Conservation (phyloP, 2,797 vertebrate genomes). For the Menidia menidia region DNA sequence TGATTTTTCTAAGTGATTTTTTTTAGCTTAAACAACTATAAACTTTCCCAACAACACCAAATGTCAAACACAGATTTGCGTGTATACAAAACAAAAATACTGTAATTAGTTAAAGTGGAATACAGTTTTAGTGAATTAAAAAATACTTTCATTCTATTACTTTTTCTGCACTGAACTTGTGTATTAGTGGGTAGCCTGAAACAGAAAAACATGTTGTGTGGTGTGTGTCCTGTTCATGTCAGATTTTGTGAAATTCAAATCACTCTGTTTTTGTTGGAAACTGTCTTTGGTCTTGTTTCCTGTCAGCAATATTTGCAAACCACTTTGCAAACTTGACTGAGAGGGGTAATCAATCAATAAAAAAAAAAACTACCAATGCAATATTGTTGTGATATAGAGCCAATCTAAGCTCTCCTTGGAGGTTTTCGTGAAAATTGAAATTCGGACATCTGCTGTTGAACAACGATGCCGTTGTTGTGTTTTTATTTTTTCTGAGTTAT, state of each 20-base stretch:
- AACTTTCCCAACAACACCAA: too few relatives aligned
- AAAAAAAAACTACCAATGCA: background rate
- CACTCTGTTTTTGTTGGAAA: background rate
- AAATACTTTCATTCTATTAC: too few relatives aligned
- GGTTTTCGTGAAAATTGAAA: background rate
- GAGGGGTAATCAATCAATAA: conserved; percentile 5
- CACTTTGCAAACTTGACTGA: background rate
- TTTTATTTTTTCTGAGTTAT: background rate
- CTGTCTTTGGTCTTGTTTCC: background rate
- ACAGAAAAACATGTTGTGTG: too few relatives aligned
- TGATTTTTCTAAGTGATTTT: background rate
- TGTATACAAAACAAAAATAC: conserved; percentile 5
- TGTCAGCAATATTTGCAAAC: conserved; percentile 1
- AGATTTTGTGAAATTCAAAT: too few relatives aligned
- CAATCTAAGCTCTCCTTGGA: background rate
- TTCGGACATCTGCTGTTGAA: background rate
- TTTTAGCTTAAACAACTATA: too few relatives aligned
- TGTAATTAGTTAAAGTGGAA: too few relatives aligned
- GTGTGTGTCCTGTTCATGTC: too few relatives aligned
- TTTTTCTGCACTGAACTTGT: too few relatives aligned
- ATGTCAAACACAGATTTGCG: background rate
- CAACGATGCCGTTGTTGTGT: too few relatives aligned
- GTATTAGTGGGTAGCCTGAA: too few relatives aligned
- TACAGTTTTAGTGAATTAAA: too few relatives aligned
- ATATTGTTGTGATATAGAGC: background rate